Percentiles rank a stretch among this genome's conserved stretches.
Conservation (phyloP, 1,140 invertebrate genomes). For the Aphelinus certus region DNA sequence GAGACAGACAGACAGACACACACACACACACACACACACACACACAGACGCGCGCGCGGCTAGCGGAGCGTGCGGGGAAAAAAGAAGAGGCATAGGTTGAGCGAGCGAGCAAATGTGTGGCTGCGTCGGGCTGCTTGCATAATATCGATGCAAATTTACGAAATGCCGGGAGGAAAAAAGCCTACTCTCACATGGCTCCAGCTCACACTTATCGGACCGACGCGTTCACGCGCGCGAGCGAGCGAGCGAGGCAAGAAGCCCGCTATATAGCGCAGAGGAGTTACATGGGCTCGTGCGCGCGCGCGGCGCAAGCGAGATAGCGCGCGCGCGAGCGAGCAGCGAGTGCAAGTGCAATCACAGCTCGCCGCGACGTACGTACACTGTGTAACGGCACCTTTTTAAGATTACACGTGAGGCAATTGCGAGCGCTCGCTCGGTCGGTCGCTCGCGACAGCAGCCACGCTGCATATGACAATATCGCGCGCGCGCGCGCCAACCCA, state of each 20-base stretch:
- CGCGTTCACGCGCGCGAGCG: background rate
- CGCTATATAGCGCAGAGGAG: background rate
- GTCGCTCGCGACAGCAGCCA: too few species aligned
- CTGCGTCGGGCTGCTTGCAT: background rate
- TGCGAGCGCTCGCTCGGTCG: background rate
- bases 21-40: too few species aligned
- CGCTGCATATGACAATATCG: conserved; percentile 23
- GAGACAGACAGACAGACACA: background rate
- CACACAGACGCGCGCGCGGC: too few species aligned
- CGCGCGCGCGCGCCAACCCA: background rate
- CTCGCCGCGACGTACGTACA: too few species aligned
- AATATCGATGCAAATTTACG: conserved; percentile 25
- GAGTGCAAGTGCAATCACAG: background rate
- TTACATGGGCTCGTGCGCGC: background rate
- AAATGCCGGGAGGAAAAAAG: conserved; percentile 5
- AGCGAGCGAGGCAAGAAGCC: background rate
- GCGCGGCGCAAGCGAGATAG: background rate
- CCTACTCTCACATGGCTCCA: too few species aligned
- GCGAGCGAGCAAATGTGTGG: too few species aligned
- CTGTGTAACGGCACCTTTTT: conserved; percentile 21
- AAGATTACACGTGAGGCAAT: conserved; percentile 21
- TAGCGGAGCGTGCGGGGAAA: too few species aligned
- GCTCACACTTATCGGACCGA: background rate
- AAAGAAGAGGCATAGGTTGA: too few species aligned
- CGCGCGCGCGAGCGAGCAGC: background rate